Conservation (phyloP, 2,113 vertebrate genomes). For the Andinoacara biseriatus region DNA sequence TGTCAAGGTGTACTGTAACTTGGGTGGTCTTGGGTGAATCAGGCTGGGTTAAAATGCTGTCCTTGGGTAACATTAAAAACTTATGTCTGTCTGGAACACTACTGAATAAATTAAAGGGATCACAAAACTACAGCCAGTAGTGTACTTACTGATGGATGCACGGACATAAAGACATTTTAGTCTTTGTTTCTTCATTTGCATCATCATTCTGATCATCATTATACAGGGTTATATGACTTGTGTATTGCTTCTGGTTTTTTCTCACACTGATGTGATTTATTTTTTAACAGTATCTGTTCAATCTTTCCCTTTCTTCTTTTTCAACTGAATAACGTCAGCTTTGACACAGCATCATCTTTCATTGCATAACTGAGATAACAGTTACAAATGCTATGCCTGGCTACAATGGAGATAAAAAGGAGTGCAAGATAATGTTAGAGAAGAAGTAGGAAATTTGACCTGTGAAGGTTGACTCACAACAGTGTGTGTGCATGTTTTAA, state of each 20-base stretch:
- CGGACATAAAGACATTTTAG: not conserved
- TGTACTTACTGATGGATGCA: conserved; percentile 9
- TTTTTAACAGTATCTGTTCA: conserved; percentile 30
- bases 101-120: conserved; percentile 17
- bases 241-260: conserved; percentile 12
- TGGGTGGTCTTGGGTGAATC: not conserved
- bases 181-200: conserved; percentile 17
- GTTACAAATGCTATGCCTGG: conserved; percentile 55
- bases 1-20: not conserved
- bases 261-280: conserved; percentile 29
- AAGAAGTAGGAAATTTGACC: conserved; percentile 45
- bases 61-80: not conserved
- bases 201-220: not conserved
- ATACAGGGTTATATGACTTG: not conserved
- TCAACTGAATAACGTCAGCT: conserved; percentile 47
- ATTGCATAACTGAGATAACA: conserved; percentile 54
- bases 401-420: conserved; percentile 56
- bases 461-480: conserved; percentile 60
- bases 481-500: conserved; percentile 10
- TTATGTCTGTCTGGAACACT: not conserved
- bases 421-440: conserved; percentile 33
- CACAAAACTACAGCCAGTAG: not conserved
- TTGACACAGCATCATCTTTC: conserved; percentile 60
- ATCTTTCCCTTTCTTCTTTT: conserved; percentile 34
- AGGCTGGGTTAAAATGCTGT: not conserved